phyloP scores from a whole-genome alignment of 2,113 vertebrate genomes.

The Pterophyllum scalare region DNA sequence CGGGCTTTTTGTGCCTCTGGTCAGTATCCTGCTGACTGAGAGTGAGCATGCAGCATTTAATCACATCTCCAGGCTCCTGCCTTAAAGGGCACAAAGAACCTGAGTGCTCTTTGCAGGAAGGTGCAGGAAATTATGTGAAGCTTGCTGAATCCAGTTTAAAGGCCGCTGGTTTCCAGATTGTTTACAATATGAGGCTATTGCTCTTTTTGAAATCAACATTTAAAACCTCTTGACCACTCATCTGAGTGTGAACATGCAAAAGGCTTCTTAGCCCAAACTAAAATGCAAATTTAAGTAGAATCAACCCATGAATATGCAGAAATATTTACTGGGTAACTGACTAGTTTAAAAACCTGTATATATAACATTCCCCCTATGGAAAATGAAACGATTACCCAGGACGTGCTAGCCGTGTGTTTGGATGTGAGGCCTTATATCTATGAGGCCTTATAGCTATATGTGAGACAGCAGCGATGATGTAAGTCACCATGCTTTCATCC shows the following conservation, averaged over 20 bases:
- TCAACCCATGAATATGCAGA: slow-evolving; percentile 9
- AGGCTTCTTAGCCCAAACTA: neutral
- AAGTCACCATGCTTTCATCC: slow-evolving; percentile 62
- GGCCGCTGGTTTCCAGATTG: slow-evolving; percentile 11
- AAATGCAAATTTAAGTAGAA: slow-evolving; percentile 15
- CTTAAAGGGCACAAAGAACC: slow-evolving; percentile 52
- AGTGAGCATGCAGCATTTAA: slow-evolving; percentile 67
- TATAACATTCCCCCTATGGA: neutral
- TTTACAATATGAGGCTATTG: neutral
- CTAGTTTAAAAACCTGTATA: neutral
- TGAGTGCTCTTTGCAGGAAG: slow-evolving; percentile 8
- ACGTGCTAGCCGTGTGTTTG: slow-evolving; percentile 22
- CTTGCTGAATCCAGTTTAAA: slow-evolving; percentile 15
- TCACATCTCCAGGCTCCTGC: slow-evolving; percentile 67
- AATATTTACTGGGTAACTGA: slow-evolving; percentile 8
- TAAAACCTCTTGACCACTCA: neutral
- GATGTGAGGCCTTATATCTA: slow-evolving; percentile 31
- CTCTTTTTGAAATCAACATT: neutral
- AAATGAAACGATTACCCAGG: slow-evolving; percentile 1
- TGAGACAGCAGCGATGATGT: slow-evolving; percentile 62
- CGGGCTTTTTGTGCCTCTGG: slow-evolving; percentile 61
- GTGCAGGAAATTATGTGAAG: slow-evolving; percentile 21
- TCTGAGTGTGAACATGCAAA: slow-evolving; percentile 1
- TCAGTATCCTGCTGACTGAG: slow-evolving; percentile 72
- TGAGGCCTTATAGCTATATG: slow-evolving; percentile 33